Base-by-base conservation (phyloP, 2,888 invertebrate genomes). In the Andrena hattorfiana region DNA sequence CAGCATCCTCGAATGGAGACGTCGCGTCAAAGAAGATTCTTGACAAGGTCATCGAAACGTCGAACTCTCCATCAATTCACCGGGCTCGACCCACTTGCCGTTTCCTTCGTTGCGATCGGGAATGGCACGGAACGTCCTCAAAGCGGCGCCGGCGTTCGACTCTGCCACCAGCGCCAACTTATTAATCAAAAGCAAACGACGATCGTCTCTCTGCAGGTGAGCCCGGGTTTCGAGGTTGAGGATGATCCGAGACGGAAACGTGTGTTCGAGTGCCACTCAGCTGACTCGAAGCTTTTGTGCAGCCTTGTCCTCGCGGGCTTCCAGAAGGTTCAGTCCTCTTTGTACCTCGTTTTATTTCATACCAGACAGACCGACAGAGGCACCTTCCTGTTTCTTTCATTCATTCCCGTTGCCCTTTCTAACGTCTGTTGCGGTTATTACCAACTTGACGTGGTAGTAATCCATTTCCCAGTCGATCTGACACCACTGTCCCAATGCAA, bases 261-360 rank as follows among this genome's bases (percentile, higher is more conserved):
- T 67, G 85, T 77, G 63, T 77, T 78, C 67, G 79, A 87, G 84
- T 76, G 79, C 69, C 26, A 67, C 85, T 87, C 80, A 73, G 71
- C 62, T 59, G 62, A 72, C 77, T 80, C 77, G 63, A 32, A 51
- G 75, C 72, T 67, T 87, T 87, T 85, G 83, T 87, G 63, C 76
- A 64, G 66, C 75, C 69, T 72, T 78, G 73, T 85, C 64, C 73
- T 75, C 79, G 73, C 64, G 63, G 68, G 72, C 49, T 72, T 77
- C 72, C 71, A 68, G 63, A 85, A 67, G 81, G 74, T 75, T 78
- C 84, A 85, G 85, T 81, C 82, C 85, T 84, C 84, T 85, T 84
- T 84, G 72, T 73, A 66, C 69, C 70, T 62, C 66, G 66, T 66
- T 84, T 84, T 79, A 86, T 82, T 75, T 76, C 35, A 67, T 66